Base-by-base conservation (phyloP, 23 tunicate genomes). In the Halocynthia roretzi region DNA sequence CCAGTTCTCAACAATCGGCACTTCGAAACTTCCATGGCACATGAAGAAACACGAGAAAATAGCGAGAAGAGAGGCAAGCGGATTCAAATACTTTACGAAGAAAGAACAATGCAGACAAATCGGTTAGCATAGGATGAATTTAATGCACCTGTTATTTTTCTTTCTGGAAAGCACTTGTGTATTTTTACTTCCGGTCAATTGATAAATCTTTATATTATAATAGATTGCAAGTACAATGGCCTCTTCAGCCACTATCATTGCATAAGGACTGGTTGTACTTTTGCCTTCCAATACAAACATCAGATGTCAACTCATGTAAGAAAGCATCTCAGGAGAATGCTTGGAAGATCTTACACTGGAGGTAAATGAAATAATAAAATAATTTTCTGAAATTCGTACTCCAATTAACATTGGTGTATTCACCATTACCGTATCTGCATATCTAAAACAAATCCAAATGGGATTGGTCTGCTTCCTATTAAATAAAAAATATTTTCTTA, bases 11-110 rank as follows among this genome's bases (percentile, higher is more conserved):
- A 88, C 95, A 7, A 80, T 88, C 53, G 95, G 95, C 10, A 88
- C 95, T n/a, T 87, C 93, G 6, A 87, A 87, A 60, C 73, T 87
- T 21, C 93, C 93, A 54, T 87, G 93, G 93, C 93, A 87, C 72
- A 82, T 81, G 86, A 87, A 87, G 66, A 87, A 87, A 77, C 93
- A 87, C 62, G 93, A 87, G 68, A 87, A 87, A 52, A 87, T 87
- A 7, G 93, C 93, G 22, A 76, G 71, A n/a, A 53, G 93, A 68
- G 93, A 87, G 31, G 93, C 93, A 7, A 87, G 80, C 67, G 93
- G 93, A 14, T 88, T 88, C 82, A 88, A 88, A 77, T 88, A 88
- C 57, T 83, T 80, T 72, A 88, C 88, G 55, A 88, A 88, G 74
- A 88, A 88, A 49, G 95, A 88, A 15, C 84, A 75, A 15, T 87